Evolutionary conservation across 2,888 invertebrate species (phyloP).

Genomic region (Eupithecia abbreviata): DNA sequence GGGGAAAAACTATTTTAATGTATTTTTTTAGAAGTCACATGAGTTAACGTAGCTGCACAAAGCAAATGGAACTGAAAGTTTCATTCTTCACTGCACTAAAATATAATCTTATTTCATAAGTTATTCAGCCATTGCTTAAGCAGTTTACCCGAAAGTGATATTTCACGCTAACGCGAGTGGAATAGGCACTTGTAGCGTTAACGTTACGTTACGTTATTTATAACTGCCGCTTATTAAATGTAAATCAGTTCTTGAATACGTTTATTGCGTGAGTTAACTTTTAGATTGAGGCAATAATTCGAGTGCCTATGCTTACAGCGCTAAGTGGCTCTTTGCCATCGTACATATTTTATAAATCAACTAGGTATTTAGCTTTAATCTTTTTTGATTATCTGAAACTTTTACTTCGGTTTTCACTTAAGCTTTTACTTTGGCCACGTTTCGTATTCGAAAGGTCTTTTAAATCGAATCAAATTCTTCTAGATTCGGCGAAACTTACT

Average conservation of each 20-base stretch:
- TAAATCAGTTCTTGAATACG: conserved; percentile 19
- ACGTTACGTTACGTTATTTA: conserved; percentile 20
- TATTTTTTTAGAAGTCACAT: neutral
- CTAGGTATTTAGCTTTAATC: conserved; percentile 15
- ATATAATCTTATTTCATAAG: neutral
- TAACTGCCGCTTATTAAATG: conserved; percentile 24
- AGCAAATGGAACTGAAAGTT: neutral
- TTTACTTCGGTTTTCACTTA: neutral
- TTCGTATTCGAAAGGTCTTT: neutral
- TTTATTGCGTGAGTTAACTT: conserved; percentile 30
- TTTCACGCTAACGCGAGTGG: conserved; percentile 17
- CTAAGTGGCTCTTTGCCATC: conserved; percentile 24
- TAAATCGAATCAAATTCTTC: neutral
- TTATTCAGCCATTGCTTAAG: neutral
- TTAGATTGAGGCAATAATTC: conserved; percentile 27
- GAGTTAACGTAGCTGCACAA: neutral
- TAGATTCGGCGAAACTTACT: neutral
- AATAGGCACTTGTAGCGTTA: conserved; percentile 20
- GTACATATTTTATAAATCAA: conserved; percentile 12
- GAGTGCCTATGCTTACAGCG: conserved; percentile 23
- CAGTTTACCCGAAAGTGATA: conserved; percentile 4
- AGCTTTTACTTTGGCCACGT: neutral
- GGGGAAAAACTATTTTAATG: conserved; percentile 25
- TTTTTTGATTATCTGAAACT: neutral
- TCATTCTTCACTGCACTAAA: neutral